A percentile compares a stretch with the other conserved stretches of the same genome.
phyloP scores from a whole-genome alignment of 2,888 invertebrate species.

The Sepioteuthis lessoniana region DNA sequence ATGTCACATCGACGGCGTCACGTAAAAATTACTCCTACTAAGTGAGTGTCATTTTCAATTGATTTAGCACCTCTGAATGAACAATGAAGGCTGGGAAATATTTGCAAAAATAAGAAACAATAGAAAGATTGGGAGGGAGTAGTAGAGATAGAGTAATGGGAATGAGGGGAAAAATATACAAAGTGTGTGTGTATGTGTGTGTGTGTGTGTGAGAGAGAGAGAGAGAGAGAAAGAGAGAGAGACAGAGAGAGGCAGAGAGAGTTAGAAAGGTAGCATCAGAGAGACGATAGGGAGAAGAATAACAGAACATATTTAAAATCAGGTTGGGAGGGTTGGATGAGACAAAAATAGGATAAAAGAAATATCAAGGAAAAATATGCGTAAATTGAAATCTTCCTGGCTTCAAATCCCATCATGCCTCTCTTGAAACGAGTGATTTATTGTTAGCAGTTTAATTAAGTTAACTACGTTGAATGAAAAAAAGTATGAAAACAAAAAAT shows the following conservation, averaged over 20 bases:
- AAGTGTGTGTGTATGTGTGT: no score
- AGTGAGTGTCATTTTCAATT: constrained; percentile 10
- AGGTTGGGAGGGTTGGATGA: neutral
- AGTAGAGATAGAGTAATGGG: no score
- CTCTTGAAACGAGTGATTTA: neutral
- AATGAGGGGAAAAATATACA: no score
- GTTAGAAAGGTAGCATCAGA: no score
- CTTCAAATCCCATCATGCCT: constrained; percentile 5
- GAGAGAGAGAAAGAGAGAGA: neutral
- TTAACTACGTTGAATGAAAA: no score
- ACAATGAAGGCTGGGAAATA: neutral
- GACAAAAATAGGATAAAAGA: neutral
- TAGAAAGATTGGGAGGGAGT: neutral
- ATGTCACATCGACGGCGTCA: neutral
- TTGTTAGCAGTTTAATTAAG: no score
- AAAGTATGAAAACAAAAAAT: no score
- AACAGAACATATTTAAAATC: neutral
- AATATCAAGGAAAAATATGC: neutral
- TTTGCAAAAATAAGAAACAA: neutral
- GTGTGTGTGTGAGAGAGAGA: neutral
- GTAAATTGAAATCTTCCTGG: neutral
- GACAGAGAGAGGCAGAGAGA: neutral
- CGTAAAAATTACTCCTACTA: neutral
- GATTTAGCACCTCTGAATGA: neutral
- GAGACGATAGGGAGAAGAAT: neutral